These are phyloP conservation scores for Larimichthys polyactis DNA, from an alignment of 2,113 vertebrate species.

Conservation along the genomic window DNA sequence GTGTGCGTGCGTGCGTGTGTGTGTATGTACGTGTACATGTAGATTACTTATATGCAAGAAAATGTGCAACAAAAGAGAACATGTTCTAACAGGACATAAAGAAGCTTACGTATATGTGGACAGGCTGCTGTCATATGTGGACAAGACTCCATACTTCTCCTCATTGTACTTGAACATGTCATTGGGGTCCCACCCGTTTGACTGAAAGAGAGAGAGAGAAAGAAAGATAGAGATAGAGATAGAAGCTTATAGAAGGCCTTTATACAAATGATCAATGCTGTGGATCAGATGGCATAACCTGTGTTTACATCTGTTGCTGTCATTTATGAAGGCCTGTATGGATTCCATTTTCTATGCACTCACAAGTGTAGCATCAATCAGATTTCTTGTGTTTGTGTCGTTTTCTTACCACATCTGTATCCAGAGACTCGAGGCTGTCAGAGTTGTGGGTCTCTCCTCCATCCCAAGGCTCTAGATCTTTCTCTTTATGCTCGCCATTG, in stretches of 20 bases:
- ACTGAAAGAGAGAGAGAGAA: conserved; percentile 79
- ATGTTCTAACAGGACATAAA: background rate
- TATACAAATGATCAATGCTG: conserved; percentile 1
- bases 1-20: too few species aligned
- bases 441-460: conserved; percentile 89
- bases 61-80: background rate
- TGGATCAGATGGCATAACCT: conserved; percentile 15
- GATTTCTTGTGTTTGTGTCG: background rate
- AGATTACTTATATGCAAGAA: background rate
- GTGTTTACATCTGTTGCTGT: background rate
- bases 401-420: conserved; percentile 91
- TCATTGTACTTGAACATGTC: conserved; percentile 99
- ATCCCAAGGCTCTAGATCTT: conserved; percentile 98
- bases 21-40: background rate
- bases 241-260: background rate
- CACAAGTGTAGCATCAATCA: background rate
- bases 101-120: conserved; percentile 97
- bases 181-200: conserved; percentile 99
- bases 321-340: background rate
- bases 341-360: background rate
- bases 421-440: conserved; percentile 94
- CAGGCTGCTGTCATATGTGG: conserved; percentile 98
- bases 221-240: background rate
- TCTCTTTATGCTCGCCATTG: conserved; percentile 98
- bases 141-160: conserved; percentile 97